phyloP scores from a whole-genome alignment of 53 echinoderm and acorn worm species.

The Pentamera pediparva region DNA sequence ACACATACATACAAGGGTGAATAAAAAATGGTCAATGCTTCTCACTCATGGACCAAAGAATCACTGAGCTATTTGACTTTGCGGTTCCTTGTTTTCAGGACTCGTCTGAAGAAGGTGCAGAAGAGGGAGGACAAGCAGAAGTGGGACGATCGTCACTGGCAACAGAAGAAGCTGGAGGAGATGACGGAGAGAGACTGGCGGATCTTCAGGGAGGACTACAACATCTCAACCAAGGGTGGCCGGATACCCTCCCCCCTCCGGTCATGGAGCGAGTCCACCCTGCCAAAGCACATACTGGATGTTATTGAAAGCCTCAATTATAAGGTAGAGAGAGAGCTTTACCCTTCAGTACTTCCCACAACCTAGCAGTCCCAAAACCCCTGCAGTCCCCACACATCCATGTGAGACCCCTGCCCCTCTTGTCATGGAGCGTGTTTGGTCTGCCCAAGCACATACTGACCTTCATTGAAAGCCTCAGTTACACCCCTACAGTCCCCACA shows the following conservation, averaged over 20 bases:
- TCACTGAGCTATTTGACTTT: background rate
- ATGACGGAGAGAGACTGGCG: constrained; percentile 93
- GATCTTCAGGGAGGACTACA: constrained; percentile 95
- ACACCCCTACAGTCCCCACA: too few species aligned
- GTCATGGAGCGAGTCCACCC: constrained; percentile 59
- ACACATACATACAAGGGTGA: too few species aligned
- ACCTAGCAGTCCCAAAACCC: background rate
- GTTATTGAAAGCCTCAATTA: constrained; percentile 69
- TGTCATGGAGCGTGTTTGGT: too few species aligned
- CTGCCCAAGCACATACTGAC: too few species aligned
- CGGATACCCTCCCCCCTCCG: constrained; percentile 73
- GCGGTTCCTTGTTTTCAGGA: constrained; percentile 29
- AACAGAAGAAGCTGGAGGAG: constrained; percentile 69
- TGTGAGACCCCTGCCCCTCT: too few species aligned
- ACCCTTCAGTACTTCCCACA: background rate
- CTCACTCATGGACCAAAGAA: background rate
- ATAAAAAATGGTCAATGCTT: too few species aligned
- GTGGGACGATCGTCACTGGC: constrained; percentile 94
- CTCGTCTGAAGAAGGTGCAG: constrained; percentile 61
- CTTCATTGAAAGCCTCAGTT: too few species aligned
- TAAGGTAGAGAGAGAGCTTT: constrained; percentile 39
- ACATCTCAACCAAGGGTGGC: constrained; percentile 92
- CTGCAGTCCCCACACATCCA: background rate
- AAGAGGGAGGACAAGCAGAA: constrained; percentile 83
- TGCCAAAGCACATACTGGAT: constrained; percentile 66